phyloP scores from a whole-genome alignment of 92 coral and sea anemone species.

The Zoanthus sansibaricus region DNA sequence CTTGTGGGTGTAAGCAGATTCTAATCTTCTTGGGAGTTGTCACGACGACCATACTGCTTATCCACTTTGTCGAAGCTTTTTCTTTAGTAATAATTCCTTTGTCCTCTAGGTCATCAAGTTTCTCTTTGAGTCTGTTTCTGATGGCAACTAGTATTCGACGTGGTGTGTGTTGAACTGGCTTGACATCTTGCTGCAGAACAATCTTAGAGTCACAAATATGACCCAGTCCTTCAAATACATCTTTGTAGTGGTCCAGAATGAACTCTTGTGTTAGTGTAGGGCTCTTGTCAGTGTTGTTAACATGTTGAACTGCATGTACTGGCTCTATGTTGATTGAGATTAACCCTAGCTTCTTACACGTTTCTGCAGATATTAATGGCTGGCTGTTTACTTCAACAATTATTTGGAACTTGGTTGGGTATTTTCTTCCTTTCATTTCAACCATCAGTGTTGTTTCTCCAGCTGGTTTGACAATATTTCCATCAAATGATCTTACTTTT shows the following conservation, averaged over 20 bases:
- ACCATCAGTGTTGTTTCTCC: conserved; percentile 17
- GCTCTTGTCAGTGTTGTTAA: not conserved
- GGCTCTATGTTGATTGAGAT: conserved; percentile 20
- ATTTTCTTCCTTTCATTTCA: conserved; percentile 15
- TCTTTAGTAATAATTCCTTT: not conserved
- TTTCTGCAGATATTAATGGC: conserved; percentile 40
- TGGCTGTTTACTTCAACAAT: conserved; percentile 19
- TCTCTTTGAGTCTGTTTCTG: conserved; percentile 13
- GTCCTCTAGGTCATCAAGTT: not conserved
- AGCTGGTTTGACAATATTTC: not conserved
- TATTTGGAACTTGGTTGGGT: conserved; percentile 29
- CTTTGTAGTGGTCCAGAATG: conserved; percentile 32
- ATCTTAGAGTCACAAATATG: conserved; percentile 26
- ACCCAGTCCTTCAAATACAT: conserved; percentile 41
- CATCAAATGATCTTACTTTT: conserved; percentile 3
- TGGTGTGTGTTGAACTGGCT: not conserved
- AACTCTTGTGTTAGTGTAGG: conserved; percentile 6
- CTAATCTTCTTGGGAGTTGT: conserved; percentile 36
- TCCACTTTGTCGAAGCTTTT: not conserved
- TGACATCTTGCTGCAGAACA: conserved; percentile 19
- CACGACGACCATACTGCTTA: conserved; percentile 8
- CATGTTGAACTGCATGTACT: not conserved
- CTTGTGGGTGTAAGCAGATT: conserved; percentile 40
- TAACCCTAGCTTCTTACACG: conserved; percentile 2
- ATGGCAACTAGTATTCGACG: conserved; percentile 22